These are phyloP conservation scores for Garra rufa DNA, from an alignment of 2,113 vertebrate species.

Conservation along the genomic window DNA sequence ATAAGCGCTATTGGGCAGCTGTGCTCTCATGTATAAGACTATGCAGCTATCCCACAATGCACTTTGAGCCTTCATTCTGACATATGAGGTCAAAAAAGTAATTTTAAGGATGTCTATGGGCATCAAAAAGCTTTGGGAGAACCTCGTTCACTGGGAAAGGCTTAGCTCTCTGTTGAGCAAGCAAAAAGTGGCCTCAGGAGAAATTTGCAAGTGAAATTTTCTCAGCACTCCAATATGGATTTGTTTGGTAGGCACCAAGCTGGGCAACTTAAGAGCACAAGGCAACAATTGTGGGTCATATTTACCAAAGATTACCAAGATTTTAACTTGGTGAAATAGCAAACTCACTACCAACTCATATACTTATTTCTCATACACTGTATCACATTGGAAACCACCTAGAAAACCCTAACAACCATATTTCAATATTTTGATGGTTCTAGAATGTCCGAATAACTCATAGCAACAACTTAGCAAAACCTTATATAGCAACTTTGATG, in stretches of 20 bases:
- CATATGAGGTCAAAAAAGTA: neutral
- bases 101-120: neutral
- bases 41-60: neutral
- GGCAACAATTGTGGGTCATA: neutral
- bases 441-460: neutral
- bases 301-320: neutral
- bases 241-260: constrained; percentile 35
- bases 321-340: neutral
- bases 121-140: neutral
- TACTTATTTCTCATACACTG: neutral
- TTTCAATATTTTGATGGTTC: too few species aligned
- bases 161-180: constrained; percentile 8
- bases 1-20: neutral
- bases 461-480: neutral
- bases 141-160: neutral
- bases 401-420: neutral
- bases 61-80: neutral
- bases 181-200: constrained; percentile 22
- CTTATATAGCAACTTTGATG: neutral
- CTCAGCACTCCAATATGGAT: constrained; percentile 1
- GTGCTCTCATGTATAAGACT: neutral
- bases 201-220: constrained; percentile 48
- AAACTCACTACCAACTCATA: neutral
- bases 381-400: neutral
- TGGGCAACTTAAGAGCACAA: neutral